Evolutionary conservation across 2,113 vertebrate genomes (phyloP).

Genomic region (Gallinago undulata): DNA sequence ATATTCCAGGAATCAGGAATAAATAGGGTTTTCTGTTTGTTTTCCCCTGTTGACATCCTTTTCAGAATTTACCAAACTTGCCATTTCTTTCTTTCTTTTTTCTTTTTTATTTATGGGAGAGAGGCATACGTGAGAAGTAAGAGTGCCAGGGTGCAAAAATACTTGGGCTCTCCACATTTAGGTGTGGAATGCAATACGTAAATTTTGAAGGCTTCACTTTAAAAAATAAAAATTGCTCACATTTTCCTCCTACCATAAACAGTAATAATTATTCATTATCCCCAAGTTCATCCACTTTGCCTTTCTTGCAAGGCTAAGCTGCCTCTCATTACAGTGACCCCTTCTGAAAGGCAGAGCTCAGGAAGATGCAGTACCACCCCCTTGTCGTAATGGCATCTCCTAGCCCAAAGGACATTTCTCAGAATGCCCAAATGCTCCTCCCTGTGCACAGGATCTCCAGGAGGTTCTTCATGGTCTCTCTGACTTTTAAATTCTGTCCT

Average conservation of each 20-base stretch:
- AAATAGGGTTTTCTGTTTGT: background rate
- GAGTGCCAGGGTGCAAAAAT: background rate
- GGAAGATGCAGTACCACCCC: background rate
- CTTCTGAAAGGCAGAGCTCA: rapidly evolving
- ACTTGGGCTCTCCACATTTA: background rate
- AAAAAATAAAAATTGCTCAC: background rate
- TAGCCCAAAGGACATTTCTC: background rate
- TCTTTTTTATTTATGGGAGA: background rate
- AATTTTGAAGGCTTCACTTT: background rate
- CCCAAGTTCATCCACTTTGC: background rate
- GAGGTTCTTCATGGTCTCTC: background rate
- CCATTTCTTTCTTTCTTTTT: no score
- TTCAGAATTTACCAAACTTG: background rate
- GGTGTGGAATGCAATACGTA: background rate
- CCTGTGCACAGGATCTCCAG: background rate
- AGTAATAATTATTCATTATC: background rate
- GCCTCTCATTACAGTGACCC: background rate
- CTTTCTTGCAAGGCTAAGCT: background rate
- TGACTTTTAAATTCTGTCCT: background rate
- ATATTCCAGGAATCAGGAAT: background rate
- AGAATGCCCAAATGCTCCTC: background rate
- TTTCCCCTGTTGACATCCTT: background rate
- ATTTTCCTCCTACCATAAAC: background rate
- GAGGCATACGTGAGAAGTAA: background rate
- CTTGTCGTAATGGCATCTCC: background rate